Evolutionary conservation across 2,113 vertebrate genomes (phyloP), one percentile per base, ranked within the genome.

Genomic region (Columba livia): DNA sequence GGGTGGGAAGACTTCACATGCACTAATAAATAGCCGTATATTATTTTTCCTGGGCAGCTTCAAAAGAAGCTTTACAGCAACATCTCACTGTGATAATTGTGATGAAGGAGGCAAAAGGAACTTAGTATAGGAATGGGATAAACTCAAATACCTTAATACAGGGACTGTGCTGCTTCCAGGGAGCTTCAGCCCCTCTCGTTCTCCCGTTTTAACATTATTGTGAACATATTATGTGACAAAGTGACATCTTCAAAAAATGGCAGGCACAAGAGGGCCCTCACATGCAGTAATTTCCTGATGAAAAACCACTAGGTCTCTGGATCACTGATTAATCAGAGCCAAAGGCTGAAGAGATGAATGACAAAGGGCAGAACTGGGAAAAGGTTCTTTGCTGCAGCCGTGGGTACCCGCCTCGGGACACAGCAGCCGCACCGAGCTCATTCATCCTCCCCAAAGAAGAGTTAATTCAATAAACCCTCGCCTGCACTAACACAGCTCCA

Each of bases 201-300:
- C n/a, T 42, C 79, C 7, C 64, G 0, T 34, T 53, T 2, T 26
- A 69, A 66, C 44, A 6, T 4, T 29, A 61, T 31, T 23, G 5
- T 0, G 2, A 7, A 17, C 8, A 1, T 32, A 0, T 38, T 38
- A 26, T 0, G 5, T 38, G 78, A 79, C 60, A 50, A 13, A 66
- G 34, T 5, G n/a, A 74, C 87, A 83, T 60, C 75, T 75, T 64
- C 34, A 28, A 2, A 44, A 26, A 20, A 2, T 0, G 1, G 44
- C 79, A 40, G 56, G 70, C 32, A 32, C 47, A 67, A 25, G 11
- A 88, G 75, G 38, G n/a, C 32, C 66, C 53, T 71, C 15, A 23
- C 25, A 23, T 9, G 31, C 71, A 32, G 62, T 1, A 1, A 38
- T 23, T 38, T 56, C 79, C 72, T 47, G 53, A 12, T 56, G 65